Evolutionary conservation across 1,140 invertebrate species (phyloP).

Genomic region (Ceratosolen solmsi): DNA sequence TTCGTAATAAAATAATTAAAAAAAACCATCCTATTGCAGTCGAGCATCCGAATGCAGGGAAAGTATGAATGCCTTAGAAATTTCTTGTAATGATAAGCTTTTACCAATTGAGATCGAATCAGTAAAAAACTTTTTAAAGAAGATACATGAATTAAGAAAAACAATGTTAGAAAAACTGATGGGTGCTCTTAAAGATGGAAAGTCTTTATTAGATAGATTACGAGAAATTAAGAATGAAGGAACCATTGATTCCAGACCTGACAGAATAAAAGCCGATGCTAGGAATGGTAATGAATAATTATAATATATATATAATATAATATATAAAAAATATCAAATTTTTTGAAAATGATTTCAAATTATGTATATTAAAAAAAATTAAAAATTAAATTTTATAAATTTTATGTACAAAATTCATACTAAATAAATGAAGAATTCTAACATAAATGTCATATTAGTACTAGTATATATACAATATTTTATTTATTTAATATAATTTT

Average conservation of each 20-base stretch:
- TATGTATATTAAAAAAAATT: not conserved
- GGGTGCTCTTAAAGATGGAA: conserved; percentile 85
- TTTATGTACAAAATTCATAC: too few species aligned
- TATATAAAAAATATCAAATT: too few species aligned
- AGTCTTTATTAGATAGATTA: conserved; percentile 81
- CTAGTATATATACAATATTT: too few species aligned
- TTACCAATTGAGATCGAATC: conserved; percentile 81
- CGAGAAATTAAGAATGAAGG: conserved; percentile 79
- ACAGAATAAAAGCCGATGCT: conserved; percentile 78
- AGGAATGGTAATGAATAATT: conserved; percentile 73
- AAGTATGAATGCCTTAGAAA: conserved; percentile 80
- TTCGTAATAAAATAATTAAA: too few species aligned
- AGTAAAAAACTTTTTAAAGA: conserved; percentile 78
- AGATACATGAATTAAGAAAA: conserved; percentile 79
- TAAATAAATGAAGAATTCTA: too few species aligned
- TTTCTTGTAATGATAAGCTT: conserved; percentile 77
- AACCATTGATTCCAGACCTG: conserved; percentile 83
- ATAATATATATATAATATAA: not conserved
- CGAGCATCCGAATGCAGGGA: conserved; percentile 81
- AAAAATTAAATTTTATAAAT: too few species aligned
- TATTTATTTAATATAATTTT: too few species aligned
- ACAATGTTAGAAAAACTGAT: conserved; percentile 84
- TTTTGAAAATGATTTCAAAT: too few species aligned
- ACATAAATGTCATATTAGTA: too few species aligned
- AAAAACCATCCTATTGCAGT: conserved; percentile 67